These are phyloP conservation scores for Boleophthalmus pectinirostris DNA, from an alignment of 2,113 vertebrate species.

Conservation along the genomic window DNA sequence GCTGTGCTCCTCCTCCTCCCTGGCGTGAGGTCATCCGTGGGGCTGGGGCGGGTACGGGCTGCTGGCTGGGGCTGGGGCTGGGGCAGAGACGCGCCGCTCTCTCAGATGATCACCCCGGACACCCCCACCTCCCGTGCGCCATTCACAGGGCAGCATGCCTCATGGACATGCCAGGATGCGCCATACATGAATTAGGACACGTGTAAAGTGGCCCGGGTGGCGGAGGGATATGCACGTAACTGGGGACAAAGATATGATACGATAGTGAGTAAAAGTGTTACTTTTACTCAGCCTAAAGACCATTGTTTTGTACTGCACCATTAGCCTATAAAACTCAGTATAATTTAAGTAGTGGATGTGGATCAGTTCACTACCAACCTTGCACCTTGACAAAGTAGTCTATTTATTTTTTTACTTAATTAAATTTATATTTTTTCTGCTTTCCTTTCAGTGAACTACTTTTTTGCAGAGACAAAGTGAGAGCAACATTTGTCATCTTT, in stretches of 20 bases:
- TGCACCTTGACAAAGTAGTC: too few species aligned
- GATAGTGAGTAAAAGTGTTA: background rate
- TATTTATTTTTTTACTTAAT: too few species aligned
- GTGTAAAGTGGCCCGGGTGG: background rate
- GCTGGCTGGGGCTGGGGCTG: background rate
- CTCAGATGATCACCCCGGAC: background rate
- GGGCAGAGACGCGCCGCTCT: background rate
- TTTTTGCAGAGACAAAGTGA: too few species aligned
- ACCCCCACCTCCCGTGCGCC: conserved; percentile 4
- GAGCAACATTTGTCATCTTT: too few species aligned
- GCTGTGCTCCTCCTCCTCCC: conserved; percentile 52
- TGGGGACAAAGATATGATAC: too few species aligned
- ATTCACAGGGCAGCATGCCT: conserved; percentile 37
- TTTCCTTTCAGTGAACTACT: too few species aligned
- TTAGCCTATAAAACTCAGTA: too few species aligned
- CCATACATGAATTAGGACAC: conserved; percentile 2
- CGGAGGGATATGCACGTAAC: background rate
- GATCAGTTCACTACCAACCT: too few species aligned
- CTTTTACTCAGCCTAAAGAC: too few species aligned
- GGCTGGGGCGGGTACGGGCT: background rate
- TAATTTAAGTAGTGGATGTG: too few species aligned
- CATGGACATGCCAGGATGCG: conserved; percentile 37
- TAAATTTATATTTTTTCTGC: too few species aligned
- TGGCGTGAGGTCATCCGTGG: conserved; percentile 67
- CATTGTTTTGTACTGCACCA: too few species aligned